Percentiles rank a stretch among this genome's conserved stretches.
Conservation (phyloP, 1,140 invertebrate species). For the Polypedilum vanderplanki region DNA sequence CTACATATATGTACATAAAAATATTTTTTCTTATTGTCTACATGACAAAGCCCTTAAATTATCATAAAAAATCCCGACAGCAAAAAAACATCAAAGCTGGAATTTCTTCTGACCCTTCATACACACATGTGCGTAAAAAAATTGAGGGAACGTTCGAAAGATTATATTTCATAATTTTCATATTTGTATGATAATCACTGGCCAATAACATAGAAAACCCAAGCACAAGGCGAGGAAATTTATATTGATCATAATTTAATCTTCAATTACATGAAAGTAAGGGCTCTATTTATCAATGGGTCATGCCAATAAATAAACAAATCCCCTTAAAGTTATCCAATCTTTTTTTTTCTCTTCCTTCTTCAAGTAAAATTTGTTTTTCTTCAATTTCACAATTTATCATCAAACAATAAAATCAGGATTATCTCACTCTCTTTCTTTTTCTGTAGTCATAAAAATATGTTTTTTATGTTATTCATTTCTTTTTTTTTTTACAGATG, state of each 20-base stretch:
- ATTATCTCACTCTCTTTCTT: background rate
- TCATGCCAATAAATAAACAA: background rate
- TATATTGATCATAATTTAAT: conserved; percentile 28
- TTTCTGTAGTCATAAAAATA: background rate
- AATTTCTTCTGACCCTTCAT: background rate
- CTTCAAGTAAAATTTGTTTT: background rate
- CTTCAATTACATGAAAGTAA: conserved; percentile 11
- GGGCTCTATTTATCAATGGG: conserved; percentile 3
- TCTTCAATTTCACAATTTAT: conserved; percentile 7
- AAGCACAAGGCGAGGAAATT: conserved; percentile 5
- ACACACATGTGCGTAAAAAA: background rate
- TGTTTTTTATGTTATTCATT: background rate
- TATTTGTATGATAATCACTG: conserved; percentile 28
- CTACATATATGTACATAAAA: no score
- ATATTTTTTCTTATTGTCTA: no score
- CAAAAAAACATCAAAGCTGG: background rate
- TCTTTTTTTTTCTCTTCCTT: background rate
- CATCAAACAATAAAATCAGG: conserved; percentile 9
- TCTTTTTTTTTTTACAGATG: background rate
- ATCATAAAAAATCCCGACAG: conserved; percentile 13
- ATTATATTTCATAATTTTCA: conserved; percentile 29
- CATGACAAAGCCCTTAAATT: background rate
- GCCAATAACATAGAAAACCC: background rate
- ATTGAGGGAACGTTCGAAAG: background rate
- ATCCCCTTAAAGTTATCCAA: background rate